Conservation (phyloP, 2,113 vertebrate species). For the Nerophis ophidion region DNA sequence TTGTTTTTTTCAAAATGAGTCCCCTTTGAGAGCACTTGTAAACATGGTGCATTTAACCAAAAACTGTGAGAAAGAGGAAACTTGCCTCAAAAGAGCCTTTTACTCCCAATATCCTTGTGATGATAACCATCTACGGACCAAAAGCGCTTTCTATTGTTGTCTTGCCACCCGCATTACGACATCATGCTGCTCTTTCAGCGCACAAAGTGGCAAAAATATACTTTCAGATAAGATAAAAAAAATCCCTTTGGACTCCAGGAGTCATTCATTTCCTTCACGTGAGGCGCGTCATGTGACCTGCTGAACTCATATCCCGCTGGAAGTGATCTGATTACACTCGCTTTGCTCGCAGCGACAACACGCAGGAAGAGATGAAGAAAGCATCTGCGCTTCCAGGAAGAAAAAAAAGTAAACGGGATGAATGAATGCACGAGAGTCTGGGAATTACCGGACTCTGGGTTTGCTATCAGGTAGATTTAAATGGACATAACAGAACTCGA, state of each 20-base stretch:
- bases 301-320: conserved; percentile 21
- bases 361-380: conserved; percentile 34
- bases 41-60: not conserved
- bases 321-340: conserved; percentile 31
- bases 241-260: not conserved
- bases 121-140: conserved; percentile 21
- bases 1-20: not conserved
- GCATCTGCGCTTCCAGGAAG: conserved; percentile 54
- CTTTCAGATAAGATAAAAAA: conserved; percentile 19
- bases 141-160: conserved; percentile 35
- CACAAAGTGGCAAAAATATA: conserved; percentile 8
- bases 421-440: conserved; percentile 20
- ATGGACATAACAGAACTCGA: not conserved
- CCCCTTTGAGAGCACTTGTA: not conserved
- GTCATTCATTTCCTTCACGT: conserved; percentile 8
- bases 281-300: conserved; percentile 15
- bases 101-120: conserved; percentile 27
- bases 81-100: conserved; percentile 26
- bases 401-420: conserved; percentile 10
- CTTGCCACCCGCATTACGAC: conserved; percentile 19
- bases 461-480: conserved; percentile 38
- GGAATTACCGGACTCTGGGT: conserved; percentile 17
- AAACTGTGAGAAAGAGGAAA: conserved; percentile 29
- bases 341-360: not conserved
- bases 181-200: conserved; percentile 18